Conservation (phyloP, 2,888 invertebrate species). For the Parnassius glacialis region DNA sequence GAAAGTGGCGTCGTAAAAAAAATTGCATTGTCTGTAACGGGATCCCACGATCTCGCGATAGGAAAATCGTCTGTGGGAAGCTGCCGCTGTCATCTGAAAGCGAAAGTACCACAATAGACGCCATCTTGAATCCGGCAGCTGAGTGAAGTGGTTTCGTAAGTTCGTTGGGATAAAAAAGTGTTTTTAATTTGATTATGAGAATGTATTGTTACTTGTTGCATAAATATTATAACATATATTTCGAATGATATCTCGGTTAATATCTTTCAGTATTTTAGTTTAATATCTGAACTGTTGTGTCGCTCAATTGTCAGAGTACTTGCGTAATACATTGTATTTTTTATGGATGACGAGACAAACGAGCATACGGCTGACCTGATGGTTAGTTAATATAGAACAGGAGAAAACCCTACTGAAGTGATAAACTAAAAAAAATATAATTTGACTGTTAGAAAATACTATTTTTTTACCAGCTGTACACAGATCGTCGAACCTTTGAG, state of each 20-base stretch:
- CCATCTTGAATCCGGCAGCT: constrained; percentile 20
- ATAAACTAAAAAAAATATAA: no score
- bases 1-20: constrained; percentile 71
- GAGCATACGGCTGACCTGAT: no score
- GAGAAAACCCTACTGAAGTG: no score
- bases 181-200: constrained; percentile 25
- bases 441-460: no score
- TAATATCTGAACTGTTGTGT: no score
- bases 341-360: no score
- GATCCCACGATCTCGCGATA: constrained; percentile 76
- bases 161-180: constrained; percentile 32
- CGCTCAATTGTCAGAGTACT: neutral
- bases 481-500: no score
- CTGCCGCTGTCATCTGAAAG: constrained; percentile 55
- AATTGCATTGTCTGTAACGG: constrained; percentile 63
- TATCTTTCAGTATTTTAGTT: neutral
- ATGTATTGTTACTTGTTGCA: constrained; percentile 10
- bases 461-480: no score
- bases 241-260: neutral
- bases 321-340: neutral
- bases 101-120: constrained; percentile 65
- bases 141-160: constrained; percentile 21
- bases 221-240: constrained; percentile 8
- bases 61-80: constrained; percentile 76
- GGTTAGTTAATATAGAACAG: no score